A percentile compares a stretch with the other conserved stretches of the same genome.
phyloP scores from a whole-genome alignment of 2,888 invertebrate genomes.

The Ecliptopera silaceata region DNA sequence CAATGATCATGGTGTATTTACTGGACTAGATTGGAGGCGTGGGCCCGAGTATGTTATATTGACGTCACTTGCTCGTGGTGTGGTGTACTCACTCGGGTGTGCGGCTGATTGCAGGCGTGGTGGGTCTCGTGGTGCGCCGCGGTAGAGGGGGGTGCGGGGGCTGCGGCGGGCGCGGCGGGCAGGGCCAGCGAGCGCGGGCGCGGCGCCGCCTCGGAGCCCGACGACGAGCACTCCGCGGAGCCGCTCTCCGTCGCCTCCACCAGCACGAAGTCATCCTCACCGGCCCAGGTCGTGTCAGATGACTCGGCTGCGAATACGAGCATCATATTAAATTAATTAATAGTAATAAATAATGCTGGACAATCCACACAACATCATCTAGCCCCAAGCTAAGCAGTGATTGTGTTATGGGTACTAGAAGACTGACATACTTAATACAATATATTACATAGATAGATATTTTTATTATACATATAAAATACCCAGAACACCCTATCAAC shows the following conservation, averaged over 20 bases:
- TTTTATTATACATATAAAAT: no score
- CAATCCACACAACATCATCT: no score
- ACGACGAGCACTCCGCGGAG: conserved; percentile 71
- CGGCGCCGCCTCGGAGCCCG: conserved; percentile 69
- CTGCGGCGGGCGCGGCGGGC: conserved; percentile 28
- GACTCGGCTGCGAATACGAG: conserved; percentile 61
- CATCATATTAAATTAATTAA: background rate
- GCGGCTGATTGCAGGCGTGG: conserved; percentile 10
- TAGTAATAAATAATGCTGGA: no score
- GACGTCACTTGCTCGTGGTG: no score
- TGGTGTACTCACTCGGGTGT: conserved; percentile 9
- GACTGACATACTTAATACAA: no score
- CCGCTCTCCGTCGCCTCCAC: conserved; percentile 88
- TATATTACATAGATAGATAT: no score
- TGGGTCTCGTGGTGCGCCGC: conserved; percentile 3
- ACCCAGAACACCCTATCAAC: no score
- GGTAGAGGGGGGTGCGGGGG: conserved; percentile 20
- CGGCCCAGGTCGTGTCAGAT: conserved; percentile 82
- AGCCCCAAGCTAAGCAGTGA: no score
- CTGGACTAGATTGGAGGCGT: no score
- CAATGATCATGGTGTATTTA: no score
- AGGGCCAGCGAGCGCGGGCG: conserved; percentile 71
- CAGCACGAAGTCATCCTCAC: conserved; percentile 93
- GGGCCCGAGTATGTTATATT: no score
- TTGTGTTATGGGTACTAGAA: no score